Percentiles rank a stretch among this genome's conserved stretches.
phyloP scores from a whole-genome alignment of 2,113 vertebrate genomes.

The Chaenocephalus aceratus region DNA sequence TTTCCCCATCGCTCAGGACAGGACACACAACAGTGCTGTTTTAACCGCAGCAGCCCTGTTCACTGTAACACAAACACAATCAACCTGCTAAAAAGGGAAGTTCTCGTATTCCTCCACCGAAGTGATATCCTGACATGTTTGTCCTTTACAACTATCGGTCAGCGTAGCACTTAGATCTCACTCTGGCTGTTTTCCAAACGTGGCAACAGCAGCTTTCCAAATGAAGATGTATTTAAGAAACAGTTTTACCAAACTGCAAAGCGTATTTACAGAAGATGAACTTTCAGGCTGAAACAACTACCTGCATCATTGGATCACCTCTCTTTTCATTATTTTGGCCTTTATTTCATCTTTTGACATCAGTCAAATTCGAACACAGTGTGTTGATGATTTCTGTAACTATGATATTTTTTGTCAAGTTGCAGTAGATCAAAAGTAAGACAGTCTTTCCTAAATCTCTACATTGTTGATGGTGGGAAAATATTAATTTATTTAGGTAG shows the following conservation, averaged over 20 bases:
- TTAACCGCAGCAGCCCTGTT: conserved; percentile 25
- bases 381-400: background rate
- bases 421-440: background rate
- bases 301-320: background rate
- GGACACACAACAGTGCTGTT: conserved; percentile 2
- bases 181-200: background rate
- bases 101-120: conserved; percentile 2
- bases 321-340: background rate
- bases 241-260: background rate
- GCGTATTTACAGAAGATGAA: background rate
- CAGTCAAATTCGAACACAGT: background rate
- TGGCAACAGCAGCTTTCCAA: background rate
- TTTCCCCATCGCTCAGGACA: background rate
- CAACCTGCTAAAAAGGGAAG: conserved; percentile 4
- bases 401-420: background rate
- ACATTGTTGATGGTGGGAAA: background rate
- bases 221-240: background rate
- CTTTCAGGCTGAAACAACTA: background rate
- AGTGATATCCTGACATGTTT: background rate
- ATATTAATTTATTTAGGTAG: background rate
- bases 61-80: conserved; percentile 30
- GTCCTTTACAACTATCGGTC: background rate
- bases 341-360: background rate
- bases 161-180: background rate
- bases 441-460: background rate